Percentiles rank a stretch among this genome's conserved stretches.
Evolutionary conservation across 1,140 invertebrate genomes (phyloP).

Genomic region (Orchestia grillus): DNA sequence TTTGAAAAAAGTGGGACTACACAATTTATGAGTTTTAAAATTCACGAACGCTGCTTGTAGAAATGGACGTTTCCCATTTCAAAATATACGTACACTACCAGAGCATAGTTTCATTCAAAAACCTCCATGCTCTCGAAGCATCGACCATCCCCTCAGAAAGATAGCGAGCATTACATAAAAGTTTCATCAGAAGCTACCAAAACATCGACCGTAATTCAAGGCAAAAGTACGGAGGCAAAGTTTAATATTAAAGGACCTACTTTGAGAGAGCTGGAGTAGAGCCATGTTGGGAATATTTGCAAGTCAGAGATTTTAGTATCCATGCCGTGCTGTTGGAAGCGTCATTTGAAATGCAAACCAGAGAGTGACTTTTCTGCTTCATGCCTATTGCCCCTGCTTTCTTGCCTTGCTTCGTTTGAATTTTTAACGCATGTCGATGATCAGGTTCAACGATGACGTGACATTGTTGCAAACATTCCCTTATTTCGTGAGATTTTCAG

Average conservation of each 20-base stretch:
- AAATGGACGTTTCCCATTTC: background rate
- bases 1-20: background rate
- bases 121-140: background rate
- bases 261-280: background rate
- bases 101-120: background rate
- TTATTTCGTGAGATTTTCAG: background rate
- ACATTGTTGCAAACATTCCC: background rate
- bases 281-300: constrained; percentile 19
- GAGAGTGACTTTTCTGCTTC: background rate
- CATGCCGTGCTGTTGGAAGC: background rate
- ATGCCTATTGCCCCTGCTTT: background rate
- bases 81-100: background rate
- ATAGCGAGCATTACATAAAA: background rate
- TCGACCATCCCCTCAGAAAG: background rate
- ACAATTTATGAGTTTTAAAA: background rate
- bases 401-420: background rate
- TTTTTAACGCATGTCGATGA: background rate
- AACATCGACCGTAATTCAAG: background rate
- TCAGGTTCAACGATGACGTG: background rate
- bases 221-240: background rate
- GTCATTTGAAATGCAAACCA: constrained; percentile 34
- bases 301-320: constrained; percentile 23
- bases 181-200: background rate
- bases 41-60: background rate
- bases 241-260: constrained; percentile 10